Evolutionary conservation across 2,113 vertebrate species (phyloP), one percentile per base, ranked within the genome.

Genomic region (Marmota flaviventris): DNA sequence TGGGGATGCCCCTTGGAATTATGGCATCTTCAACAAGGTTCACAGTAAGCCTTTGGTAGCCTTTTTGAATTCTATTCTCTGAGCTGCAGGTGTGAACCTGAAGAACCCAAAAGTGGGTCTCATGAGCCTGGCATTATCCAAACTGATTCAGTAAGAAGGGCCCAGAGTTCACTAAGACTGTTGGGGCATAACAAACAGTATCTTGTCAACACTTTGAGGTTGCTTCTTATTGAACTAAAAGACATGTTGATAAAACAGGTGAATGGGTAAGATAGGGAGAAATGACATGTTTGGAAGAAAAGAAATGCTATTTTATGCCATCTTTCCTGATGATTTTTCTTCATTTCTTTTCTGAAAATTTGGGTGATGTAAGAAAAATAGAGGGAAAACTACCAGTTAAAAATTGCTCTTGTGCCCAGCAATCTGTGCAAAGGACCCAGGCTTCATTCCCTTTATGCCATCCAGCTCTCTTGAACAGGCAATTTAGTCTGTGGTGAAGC

Each of bases 171-270:
- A 94, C 45, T 76, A 67, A 70, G 18, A 29, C 58, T 69, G 11
- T 75, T 86, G 39, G 51, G 22, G 45, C 77, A 93, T 67, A 89
- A 82, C 34, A 94, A 89, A 89, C 65, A 89, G 17, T 37, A 94
- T 87, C 34, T 94, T 79, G 27, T 84, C 45, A 89, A 78, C 29
- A 83, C 18, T 56, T 63, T 69, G 13, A 72, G 72, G 34, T 58
- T 90, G 24, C n/a, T 93, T 70, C 86, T 86, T 90, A 78, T 78
- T 87, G 34, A 83, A 78, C 22, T 82, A 76, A 97, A 85, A 85
- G 10, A 12, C 24, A 51, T 63, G 6, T 32, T 63, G 27, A 56
- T n/a, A 87, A 91, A 37, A 88, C 17, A 69, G 61, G 69, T 96
- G n/a, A 97, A 81, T 85, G 29, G 20, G 7, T 86, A 8, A 84